Percentiles rank a stretch among this genome's conserved stretches.
Evolutionary conservation across 2,888 invertebrate species (phyloP).

Genomic region (Caenorhabditis sp.): DNA sequence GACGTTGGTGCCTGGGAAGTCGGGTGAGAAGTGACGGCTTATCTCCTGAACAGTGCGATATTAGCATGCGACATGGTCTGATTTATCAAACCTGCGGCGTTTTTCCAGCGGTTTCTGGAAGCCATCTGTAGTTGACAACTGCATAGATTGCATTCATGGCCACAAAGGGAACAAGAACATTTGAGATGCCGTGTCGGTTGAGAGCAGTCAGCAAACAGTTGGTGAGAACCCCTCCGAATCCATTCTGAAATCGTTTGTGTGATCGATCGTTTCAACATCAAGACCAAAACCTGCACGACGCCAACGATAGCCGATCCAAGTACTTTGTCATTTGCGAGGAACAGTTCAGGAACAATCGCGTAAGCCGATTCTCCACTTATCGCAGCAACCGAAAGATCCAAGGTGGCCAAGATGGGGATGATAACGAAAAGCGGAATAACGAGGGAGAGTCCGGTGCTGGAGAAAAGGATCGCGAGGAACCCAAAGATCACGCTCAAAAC

Average conservation of each 20-base stretch:
- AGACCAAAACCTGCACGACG: conserved; percentile 67
- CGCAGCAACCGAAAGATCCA: conserved; percentile 74
- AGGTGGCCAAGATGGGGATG: conserved; percentile 68
- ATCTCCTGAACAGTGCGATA: conserved; percentile 51
- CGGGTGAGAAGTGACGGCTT: conserved; percentile 52
- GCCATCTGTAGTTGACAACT: conserved; percentile 54
- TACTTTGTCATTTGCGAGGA: conserved; percentile 72
- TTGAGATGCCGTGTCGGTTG: conserved; percentile 63
- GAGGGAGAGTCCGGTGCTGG: conserved; percentile 7
- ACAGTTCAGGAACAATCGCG: conserved; percentile 74
- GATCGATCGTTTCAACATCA: conserved; percentile 13
- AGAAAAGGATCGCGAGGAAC: conserved; percentile 55
- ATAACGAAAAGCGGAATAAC: conserved; percentile 42
- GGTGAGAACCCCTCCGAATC: conserved; percentile 73
- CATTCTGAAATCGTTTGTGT: conserved; percentile 62
- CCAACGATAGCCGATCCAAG: conserved; percentile 75
- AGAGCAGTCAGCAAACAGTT: conserved; percentile 68
- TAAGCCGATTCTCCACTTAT: conserved; percentile 75
- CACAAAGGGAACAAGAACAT: conserved; percentile 71
- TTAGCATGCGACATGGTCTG: not conserved
- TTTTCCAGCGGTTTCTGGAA: conserved; percentile 72
- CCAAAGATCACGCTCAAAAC: conserved; percentile 65
- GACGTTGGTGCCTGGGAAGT: conserved; percentile 40
- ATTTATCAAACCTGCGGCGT: conserved; percentile 58
- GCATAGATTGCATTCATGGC: conserved; percentile 69